phyloP scores from a whole-genome alignment of 2,797 vertebrate species.

The Lutjanus argentimaculatus region DNA sequence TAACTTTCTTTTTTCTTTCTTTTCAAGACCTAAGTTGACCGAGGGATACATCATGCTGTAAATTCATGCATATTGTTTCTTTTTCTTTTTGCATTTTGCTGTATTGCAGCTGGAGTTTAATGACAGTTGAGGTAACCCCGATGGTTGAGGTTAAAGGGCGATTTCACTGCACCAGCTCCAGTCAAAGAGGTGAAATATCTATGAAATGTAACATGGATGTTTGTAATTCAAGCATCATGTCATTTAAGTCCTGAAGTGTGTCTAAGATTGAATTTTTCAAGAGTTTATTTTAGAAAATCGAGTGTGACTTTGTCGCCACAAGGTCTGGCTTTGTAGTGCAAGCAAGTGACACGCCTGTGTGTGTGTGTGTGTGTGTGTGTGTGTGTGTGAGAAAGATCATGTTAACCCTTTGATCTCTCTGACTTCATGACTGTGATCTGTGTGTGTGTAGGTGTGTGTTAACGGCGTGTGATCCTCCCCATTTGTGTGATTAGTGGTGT shows the following conservation, averaged over 20 bases:
- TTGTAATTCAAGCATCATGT: conserved; percentile 29
- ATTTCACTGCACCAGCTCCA: not conserved
- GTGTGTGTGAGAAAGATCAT: conserved; percentile 11
- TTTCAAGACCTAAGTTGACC: not conserved
- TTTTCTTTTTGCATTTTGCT: not conserved
- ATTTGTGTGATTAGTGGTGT: conserved; percentile 65
- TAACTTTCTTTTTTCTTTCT: not conserved
- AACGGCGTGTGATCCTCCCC: conserved; percentile 51
- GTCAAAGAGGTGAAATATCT: not conserved
- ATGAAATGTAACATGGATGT: not conserved
- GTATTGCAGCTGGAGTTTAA: not conserved
- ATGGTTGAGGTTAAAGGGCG: conserved; percentile 1
- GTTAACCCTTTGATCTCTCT: conserved; percentile 58
- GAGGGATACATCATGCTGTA: not conserved
- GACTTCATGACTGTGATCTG: conserved; percentile 27
- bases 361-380: conserved; percentile 30
- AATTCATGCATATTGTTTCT: not conserved
- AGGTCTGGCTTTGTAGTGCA: conserved; percentile 31
- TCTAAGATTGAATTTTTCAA: not conserved
- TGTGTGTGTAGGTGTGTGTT: conserved; percentile 41
- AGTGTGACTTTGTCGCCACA: conserved; percentile 30
- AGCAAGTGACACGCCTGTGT: not conserved
- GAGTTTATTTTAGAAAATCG: conserved; percentile 40
- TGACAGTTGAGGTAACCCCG: not conserved
- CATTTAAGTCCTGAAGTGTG: conserved; percentile 4